Evolutionary conservation across 2,113 vertebrate species (phyloP).

Genomic region (Synchiropus splendidus): DNA sequence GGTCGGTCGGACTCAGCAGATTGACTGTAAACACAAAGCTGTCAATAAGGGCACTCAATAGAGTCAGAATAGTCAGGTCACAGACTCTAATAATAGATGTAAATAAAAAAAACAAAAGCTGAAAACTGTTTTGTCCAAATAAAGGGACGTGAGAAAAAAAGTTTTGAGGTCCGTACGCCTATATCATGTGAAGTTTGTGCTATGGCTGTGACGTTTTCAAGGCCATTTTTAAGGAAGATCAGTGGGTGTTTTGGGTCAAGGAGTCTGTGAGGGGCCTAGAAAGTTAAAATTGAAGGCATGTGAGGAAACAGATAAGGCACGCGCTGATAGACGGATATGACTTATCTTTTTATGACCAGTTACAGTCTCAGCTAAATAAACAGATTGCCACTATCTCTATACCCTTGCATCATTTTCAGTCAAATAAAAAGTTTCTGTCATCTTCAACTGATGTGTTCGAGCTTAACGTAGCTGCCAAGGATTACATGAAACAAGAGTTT

Average conservation of each 20-base stretch:
- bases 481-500: no score
- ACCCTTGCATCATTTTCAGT: no score
- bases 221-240: background rate
- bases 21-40: conserved; percentile 8
- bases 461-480: no score
- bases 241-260: background rate
- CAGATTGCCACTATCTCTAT: no score
- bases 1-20: conserved; percentile 32
- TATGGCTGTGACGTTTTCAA: conserved; percentile 23
- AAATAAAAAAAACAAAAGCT: conserved; percentile 3
- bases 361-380: no score
- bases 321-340: background rate
- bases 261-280: background rate
- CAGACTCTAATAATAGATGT: conserved; percentile 18
- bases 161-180: conserved; percentile 1
- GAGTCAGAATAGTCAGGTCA: conserved; percentile 9
- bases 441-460: no score
- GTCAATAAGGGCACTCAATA: conserved; percentile 10
- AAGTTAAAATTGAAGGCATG: background rate
- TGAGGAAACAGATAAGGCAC: background rate
- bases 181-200: conserved; percentile 39
- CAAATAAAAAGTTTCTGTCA: no score
- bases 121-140: background rate
- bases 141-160: background rate
- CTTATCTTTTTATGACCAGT: no score